These are phyloP conservation scores for Rhopilema esculentum DNA, from an alignment of 30 jellyfish, hydroid and myxozoan genomes.

Conservation along the genomic window DNA sequence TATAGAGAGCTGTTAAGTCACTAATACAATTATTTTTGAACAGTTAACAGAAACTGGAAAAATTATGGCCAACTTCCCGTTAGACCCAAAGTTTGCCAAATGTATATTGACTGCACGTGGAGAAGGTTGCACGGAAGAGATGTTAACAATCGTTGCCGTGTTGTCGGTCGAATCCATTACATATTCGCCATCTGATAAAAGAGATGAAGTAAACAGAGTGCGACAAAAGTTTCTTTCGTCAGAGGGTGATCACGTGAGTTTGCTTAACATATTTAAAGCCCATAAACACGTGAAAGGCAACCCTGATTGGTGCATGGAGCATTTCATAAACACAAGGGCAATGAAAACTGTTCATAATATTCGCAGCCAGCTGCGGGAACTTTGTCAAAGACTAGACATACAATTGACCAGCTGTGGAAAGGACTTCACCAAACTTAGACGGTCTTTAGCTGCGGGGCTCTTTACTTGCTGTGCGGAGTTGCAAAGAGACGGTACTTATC, in stretches of 20 bases:
- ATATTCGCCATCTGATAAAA: constrained; percentile 79
- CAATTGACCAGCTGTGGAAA: constrained; percentile 78
- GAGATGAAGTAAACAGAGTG: constrained; percentile 73
- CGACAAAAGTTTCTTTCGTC: constrained; percentile 82
- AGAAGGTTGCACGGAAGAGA: constrained; percentile 85
- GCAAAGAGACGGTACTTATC: constrained; percentile 89
- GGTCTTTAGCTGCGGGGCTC: constrained; percentile 82
- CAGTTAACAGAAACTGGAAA: constrained; percentile 92
- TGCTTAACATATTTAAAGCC: constrained; percentile 81
- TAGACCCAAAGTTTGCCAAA: constrained; percentile 87
- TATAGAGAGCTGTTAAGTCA: too few relatives aligned
- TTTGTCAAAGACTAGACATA: constrained; percentile 61
- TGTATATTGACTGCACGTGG: constrained; percentile 91
- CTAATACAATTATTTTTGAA: too few relatives aligned
- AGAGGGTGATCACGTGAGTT: constrained; percentile 91
- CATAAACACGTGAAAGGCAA: constrained; percentile 83
- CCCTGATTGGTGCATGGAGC: constrained; percentile 89
- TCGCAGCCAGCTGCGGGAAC: constrained; percentile 87
- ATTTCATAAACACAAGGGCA: constrained; percentile 83
- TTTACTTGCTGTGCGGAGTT: constrained; percentile 92
- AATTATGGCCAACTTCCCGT: constrained; percentile 87
- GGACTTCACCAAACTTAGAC: constrained; percentile 70
- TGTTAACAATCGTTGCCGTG: constrained; percentile 83
- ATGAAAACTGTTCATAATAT: constrained; percentile 81
- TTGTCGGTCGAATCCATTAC: constrained; percentile 89